These are phyloP conservation scores for Cerastis rubricosa DNA, from an alignment of 2,888 invertebrate genomes.

Conservation along the genomic window DNA sequence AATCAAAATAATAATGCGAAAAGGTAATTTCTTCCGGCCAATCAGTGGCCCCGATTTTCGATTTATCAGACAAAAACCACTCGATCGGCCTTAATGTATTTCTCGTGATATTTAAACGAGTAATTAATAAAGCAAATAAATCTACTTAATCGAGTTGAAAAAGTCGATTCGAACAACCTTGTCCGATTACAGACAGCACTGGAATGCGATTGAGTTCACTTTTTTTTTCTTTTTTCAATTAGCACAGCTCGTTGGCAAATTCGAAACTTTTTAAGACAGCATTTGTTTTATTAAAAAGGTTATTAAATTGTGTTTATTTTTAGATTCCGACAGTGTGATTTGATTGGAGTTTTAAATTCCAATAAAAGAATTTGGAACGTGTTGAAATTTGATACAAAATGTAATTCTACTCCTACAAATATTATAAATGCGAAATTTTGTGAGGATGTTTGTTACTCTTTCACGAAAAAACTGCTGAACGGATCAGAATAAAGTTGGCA, in stretches of 20 bases:
- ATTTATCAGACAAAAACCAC: constrained; percentile 46
- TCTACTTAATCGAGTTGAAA: constrained; percentile 63
- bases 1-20: constrained; percentile 20
- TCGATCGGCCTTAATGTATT: constrained; percentile 56
- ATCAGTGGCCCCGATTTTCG: constrained; percentile 26
- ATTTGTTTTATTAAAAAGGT: constrained; percentile 22
- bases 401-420: too few relatives aligned
- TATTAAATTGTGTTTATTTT: constrained; percentile 18
- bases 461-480: too few relatives aligned
- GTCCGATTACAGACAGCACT: constrained; percentile 39
- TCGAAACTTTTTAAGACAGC: constrained; percentile 19
- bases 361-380: background rate
- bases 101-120: constrained; percentile 63
- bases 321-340: constrained; percentile 1
- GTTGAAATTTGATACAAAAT: background rate
- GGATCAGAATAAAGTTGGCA: too few relatives aligned
- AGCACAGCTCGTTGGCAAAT: constrained; percentile 32
- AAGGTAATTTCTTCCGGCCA: constrained; percentile 27
- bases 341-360: background rate
- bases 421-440: too few relatives aligned
- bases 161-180: constrained; percentile 59
- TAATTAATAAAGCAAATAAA: constrained; percentile 70
- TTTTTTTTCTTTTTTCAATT: constrained; percentile 53
- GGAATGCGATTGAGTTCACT: constrained; percentile 52
- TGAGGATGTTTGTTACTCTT: too few relatives aligned